These are phyloP conservation scores for Labeo catla DNA, from an alignment of 2,113 vertebrate species.

Conservation along the genomic window DNA sequence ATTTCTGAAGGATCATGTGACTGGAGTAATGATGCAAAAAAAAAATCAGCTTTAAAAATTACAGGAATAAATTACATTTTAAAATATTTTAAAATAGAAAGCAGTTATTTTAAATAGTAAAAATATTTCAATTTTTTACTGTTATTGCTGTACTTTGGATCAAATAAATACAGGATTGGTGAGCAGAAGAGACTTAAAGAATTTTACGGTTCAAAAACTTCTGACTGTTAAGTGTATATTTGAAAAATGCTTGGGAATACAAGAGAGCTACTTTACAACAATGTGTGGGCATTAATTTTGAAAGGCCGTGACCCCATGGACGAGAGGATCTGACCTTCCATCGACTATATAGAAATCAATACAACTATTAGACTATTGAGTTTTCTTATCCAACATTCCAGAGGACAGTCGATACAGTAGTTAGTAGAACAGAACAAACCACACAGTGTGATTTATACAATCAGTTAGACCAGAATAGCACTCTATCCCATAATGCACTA, in stretches of 20 bases:
- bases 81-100: too few species aligned
- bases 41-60: too few species aligned
- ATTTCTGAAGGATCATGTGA: too few species aligned
- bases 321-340: slow-evolving; percentile 8
- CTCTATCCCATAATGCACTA: neutral
- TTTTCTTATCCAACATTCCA: slow-evolving; percentile 10
- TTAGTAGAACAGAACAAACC: neutral
- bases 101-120: too few species aligned
- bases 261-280: neutral
- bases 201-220: too few species aligned
- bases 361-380: slow-evolving; percentile 31
- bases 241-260: neutral
- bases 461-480: slow-evolving; percentile 10
- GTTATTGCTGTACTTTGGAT: too few species aligned
- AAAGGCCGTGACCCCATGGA: neutral
- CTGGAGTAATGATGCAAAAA: too few species aligned
- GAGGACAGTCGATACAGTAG: neutral
- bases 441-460: slow-evolving; percentile 12
- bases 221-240: too few species aligned
- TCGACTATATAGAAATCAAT: neutral
- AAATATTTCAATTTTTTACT: too few species aligned
- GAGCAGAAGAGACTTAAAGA: too few species aligned
- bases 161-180: too few species aligned
- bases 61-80: too few species aligned
- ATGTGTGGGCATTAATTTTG: neutral